phyloP scores from a whole-genome alignment of 1,140 invertebrate species.

The Chymomyza costata region DNA sequence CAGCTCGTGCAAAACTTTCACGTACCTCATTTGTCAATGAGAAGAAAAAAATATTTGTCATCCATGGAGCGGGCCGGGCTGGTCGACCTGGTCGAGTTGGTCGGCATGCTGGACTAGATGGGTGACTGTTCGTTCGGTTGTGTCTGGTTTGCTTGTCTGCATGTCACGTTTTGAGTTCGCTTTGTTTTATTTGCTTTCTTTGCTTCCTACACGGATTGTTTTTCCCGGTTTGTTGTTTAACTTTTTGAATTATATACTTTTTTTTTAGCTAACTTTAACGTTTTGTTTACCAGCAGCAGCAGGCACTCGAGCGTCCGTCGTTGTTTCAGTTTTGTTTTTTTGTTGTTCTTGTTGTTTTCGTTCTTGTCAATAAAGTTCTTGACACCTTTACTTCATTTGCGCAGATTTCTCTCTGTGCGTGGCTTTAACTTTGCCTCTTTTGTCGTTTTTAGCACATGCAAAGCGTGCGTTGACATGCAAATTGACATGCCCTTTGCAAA shows the following conservation, averaged over 20 bases:
- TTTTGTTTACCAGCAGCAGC: constrained; percentile 24
- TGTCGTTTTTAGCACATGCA: constrained; percentile 4
- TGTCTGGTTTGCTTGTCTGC: constrained; percentile 13
- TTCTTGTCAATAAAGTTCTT: constrained; percentile 69
- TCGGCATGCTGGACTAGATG: too few relatives aligned
- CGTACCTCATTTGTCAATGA: constrained; percentile 62
- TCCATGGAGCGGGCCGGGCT: too few relatives aligned
- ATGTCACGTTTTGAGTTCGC: constrained; percentile 59
- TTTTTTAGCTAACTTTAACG: constrained; percentile 5
- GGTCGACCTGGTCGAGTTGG: too few relatives aligned
- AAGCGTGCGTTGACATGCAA: too few relatives aligned
- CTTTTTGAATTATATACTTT: too few relatives aligned
- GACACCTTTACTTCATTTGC: constrained; percentile 69
- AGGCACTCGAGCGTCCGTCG: not conserved
- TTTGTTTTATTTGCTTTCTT: constrained; percentile 50
- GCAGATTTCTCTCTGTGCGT: constrained; percentile 59
- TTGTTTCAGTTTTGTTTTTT: not conserved
- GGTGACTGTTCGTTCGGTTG: too few relatives aligned
- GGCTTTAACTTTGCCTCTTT: constrained; percentile 55
- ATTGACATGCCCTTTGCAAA: too few relatives aligned
- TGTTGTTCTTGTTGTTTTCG: not conserved
- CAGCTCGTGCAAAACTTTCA: constrained; percentile 51
- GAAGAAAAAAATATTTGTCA: constrained; percentile 32
- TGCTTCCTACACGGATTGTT: constrained; percentile 29
- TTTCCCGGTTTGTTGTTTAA: constrained; percentile 9